Evolutionary conservation across 2,113 vertebrate genomes (phyloP).

Genomic region (Rhinogobius similis): DNA sequence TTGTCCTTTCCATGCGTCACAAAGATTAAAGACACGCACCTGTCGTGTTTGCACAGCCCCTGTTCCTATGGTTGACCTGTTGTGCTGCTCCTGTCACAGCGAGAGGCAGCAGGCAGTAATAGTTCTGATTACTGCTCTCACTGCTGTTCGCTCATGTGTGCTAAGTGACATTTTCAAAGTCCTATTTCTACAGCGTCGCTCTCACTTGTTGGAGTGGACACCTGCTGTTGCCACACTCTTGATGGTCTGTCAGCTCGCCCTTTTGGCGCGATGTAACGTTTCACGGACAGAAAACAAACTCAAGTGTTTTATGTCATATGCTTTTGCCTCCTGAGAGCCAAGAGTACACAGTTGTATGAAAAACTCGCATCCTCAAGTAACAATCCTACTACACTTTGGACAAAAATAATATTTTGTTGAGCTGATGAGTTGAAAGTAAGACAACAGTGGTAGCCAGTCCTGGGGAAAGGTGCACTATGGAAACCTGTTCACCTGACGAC

Average conservation of each 20-base stretch:
- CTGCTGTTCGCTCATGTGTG: conserved; percentile 47
- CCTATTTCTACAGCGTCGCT: conserved; percentile 43
- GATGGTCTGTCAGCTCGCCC: conserved; percentile 23
- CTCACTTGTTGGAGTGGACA: conserved; percentile 25
- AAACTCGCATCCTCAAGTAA: not conserved
- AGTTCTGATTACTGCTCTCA: conserved; percentile 16
- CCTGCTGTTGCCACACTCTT: conserved; percentile 35
- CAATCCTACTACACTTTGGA: too few species aligned
- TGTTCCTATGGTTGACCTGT: conserved; percentile 20
- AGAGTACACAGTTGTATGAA: not conserved
- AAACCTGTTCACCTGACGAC: too few species aligned
- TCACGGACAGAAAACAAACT: not conserved
- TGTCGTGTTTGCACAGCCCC: not conserved
- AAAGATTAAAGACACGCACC: not conserved
- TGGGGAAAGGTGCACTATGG: too few species aligned
- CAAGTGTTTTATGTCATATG: not conserved
- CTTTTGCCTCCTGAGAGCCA: not conserved
- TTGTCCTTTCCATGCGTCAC: not conserved
- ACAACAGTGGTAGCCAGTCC: too few species aligned
- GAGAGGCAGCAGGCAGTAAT: conserved; percentile 3
- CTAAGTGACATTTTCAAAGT: conserved; percentile 58
- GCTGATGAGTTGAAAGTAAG: too few species aligned
- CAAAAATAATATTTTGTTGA: too few species aligned
- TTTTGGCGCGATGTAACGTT: not conserved
- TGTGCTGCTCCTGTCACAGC: conserved; percentile 8